phyloP scores from a whole-genome alignment of 2,797 vertebrate species.

The Carapus acus region DNA sequence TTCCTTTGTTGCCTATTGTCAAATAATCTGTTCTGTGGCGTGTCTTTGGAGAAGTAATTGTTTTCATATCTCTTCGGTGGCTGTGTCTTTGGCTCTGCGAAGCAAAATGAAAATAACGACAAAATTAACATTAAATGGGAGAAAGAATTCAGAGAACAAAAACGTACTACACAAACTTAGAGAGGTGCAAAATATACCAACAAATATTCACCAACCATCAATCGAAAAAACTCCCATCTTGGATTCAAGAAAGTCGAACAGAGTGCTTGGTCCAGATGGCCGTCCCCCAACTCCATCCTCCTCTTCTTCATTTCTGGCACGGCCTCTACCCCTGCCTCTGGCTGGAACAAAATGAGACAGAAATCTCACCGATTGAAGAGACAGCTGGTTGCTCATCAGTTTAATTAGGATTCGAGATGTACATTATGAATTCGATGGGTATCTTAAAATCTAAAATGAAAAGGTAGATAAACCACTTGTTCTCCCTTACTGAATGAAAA shows the following conservation, averaged over 20 bases:
- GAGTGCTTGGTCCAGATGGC: conserved; percentile 94
- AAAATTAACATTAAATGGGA: not conserved
- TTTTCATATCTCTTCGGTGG: conserved; percentile 69
- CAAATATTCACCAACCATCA: conserved; percentile 75
- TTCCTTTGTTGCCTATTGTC: conserved; percentile 83
- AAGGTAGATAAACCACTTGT: no score
- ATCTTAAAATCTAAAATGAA: no score
- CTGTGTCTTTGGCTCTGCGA: conserved; percentile 83
- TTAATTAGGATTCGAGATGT: no score
- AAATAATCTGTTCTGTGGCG: conserved; percentile 68
- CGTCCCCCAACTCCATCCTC: conserved; percentile 86
- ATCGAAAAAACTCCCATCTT: conserved; percentile 94
- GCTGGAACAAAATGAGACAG: conserved; percentile 57
- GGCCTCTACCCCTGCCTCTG: conserved; percentile 86
- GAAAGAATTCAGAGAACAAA: no score
- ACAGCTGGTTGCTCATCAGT: no score
- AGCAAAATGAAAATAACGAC: conserved; percentile 19
- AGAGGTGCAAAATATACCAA: not conserved
- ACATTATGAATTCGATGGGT: no score
- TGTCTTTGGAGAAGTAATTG: conserved; percentile 77
- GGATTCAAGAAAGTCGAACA: conserved; percentile 98
- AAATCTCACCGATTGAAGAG: conserved; percentile 1
- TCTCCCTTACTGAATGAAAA: no score
- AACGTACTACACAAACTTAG: no score
- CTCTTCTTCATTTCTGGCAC: conserved; percentile 84